Conservation (phyloP, 1,140 invertebrate genomes). For the Tenebrio molitor region DNA sequence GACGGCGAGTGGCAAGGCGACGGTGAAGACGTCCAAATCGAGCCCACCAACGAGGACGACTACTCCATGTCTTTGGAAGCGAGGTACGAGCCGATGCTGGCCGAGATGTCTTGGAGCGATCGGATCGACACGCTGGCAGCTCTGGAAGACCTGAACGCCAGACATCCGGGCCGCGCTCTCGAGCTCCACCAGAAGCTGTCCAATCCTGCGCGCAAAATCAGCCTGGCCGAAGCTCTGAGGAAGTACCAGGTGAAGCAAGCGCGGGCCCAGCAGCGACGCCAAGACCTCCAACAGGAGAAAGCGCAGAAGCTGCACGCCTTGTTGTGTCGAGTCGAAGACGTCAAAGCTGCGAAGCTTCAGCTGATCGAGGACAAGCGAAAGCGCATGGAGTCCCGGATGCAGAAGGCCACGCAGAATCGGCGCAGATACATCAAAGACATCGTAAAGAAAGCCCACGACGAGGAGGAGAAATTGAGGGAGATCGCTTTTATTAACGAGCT, state of each 20-base stretch:
- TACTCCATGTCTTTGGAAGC: conserved; percentile 69
- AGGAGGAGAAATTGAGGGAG: conserved; percentile 96
- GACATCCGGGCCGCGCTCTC: conserved; percentile 90
- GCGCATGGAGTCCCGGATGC: conserved; percentile 81
- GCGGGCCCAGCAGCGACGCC: conserved; percentile 83
- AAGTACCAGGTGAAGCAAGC: conserved; percentile 91
- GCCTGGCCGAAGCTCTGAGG: conserved; percentile 81
- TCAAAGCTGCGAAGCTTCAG: conserved; percentile 89
- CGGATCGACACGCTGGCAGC: conserved; percentile 82
- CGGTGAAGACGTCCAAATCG: conserved; percentile 67
- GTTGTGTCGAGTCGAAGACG: conserved; percentile 91
- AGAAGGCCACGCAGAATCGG: conserved; percentile 92
- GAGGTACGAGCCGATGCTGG: conserved; percentile 79
- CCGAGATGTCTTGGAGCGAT: conserved; percentile 79
- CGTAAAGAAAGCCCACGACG: conserved; percentile 95
- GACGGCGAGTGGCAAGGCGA: conserved; percentile 78
- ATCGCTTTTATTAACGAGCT: conserved; percentile 98
- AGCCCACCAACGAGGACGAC: conserved; percentile 53
- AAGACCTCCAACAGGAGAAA: conserved; percentile 86
- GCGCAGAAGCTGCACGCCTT: conserved; percentile 88
- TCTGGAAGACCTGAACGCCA: conserved; percentile 80
- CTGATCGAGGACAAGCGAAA: conserved; percentile 86
- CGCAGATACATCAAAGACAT: conserved; percentile 83
- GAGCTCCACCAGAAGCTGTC: conserved; percentile 95
- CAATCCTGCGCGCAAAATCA: conserved; percentile 88